Conservation (phyloP, 2,113 vertebrate species). For the Platichthys flesus region DNA sequence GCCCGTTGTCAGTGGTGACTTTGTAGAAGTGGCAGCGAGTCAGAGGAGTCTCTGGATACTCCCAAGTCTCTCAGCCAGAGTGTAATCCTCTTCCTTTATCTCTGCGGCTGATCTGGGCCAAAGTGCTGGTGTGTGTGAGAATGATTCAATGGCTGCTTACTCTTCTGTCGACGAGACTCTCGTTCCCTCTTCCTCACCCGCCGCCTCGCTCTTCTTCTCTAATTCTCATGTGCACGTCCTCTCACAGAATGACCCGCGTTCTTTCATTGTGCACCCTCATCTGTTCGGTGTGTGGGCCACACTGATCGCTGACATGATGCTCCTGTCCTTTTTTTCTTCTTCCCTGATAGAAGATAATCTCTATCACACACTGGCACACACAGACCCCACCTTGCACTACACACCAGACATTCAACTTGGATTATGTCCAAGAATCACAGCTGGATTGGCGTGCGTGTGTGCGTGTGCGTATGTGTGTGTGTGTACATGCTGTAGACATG, state of each 20-base stretch:
- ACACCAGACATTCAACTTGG: conserved; percentile 62
- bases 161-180: conserved; percentile 54
- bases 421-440: conserved; percentile 73
- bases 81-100: conserved; percentile 77
- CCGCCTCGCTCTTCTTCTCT: conserved; percentile 32
- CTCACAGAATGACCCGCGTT: conserved; percentile 17
- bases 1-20: conserved; percentile 68
- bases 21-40: conserved; percentile 69
- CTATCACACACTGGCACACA: conserved; percentile 19
- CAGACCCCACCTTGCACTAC: conserved; percentile 32
- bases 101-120: conserved; percentile 72
- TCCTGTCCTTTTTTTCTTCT: conserved; percentile 27
- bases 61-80: conserved; percentile 56
- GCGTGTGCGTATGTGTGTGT: conserved; percentile 19
- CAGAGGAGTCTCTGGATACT: conserved; percentile 65
- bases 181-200: conserved; percentile 42
- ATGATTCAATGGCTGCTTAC: conserved; percentile 62
- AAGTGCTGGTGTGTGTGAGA: conserved; percentile 66
- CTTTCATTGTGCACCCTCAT: too few species aligned
- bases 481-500: conserved; percentile 40
- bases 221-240: conserved; percentile 33
- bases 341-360: conserved; percentile 34
- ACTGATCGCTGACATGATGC: conserved; percentile 16
- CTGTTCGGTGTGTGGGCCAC: conserved; percentile 7
- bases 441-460: conserved; percentile 62